Conservation (phyloP, 2,113 vertebrate genomes). For the Rissa tridactyla region DNA sequence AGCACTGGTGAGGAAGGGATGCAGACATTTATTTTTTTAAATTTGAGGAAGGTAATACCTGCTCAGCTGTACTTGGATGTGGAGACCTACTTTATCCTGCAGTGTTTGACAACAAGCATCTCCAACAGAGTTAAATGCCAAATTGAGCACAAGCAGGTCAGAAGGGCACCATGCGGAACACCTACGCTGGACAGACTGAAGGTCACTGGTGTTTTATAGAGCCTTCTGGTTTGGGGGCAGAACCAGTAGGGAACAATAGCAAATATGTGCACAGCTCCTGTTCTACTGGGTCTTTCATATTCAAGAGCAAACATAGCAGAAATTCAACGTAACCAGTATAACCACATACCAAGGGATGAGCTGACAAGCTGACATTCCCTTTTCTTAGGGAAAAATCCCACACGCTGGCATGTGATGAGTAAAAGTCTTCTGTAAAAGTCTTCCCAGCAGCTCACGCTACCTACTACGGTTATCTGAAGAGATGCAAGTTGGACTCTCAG, state of each 20-base stretch:
- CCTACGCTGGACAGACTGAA: not conserved
- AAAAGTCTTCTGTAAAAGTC: not conserved
- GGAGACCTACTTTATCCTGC: not conserved
- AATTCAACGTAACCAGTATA: not conserved
- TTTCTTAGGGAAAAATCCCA: conserved; percentile 10
- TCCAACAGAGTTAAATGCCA: not conserved
- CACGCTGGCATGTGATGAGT: not conserved
- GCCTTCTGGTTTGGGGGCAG: not conserved
- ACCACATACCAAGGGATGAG: conserved; percentile 7
- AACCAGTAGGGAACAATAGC: not conserved
- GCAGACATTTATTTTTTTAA: not conserved
- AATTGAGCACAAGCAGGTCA: not conserved
- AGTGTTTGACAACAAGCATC: not conserved
- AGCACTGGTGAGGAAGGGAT: conserved; percentile 81
- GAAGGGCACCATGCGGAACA: not conserved
- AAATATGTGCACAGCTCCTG: not conserved
- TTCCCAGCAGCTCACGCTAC: not conserved
- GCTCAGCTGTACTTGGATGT: not conserved
- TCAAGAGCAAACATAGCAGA: not conserved
- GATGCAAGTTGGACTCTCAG: not conserved
- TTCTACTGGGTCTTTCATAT: not conserved
- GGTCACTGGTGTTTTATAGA: not conserved
- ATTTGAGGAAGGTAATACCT: not conserved
- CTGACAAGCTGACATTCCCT: conserved; percentile 11
- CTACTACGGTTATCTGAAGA: not conserved